Percentiles rank a stretch among this genome's conserved stretches.
These are phyloP conservation scores for Rhinophrynus dorsalis DNA, from an alignment of 2,797 vertebrate species.

Conservation along the genomic window DNA sequence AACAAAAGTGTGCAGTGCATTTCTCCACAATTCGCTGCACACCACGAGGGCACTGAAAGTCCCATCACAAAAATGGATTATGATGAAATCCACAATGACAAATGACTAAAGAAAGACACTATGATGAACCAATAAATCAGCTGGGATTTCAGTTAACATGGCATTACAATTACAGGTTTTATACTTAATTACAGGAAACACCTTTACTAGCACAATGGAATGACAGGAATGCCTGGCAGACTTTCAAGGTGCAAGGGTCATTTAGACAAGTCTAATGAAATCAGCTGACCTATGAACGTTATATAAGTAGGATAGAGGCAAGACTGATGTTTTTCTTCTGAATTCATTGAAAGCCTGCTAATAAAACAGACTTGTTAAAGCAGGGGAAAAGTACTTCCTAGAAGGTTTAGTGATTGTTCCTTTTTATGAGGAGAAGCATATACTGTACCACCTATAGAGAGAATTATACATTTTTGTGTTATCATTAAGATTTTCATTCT, in stretches of 20 bases:
- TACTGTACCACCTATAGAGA: too few relatives aligned
- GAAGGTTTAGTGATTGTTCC: neutral
- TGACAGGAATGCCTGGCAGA: slow-evolving; percentile 74
- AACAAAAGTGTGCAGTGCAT: too few relatives aligned
- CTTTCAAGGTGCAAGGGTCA: slow-evolving; percentile 58
- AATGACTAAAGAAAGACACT: neutral
- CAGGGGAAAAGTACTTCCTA: neutral
- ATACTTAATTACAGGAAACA: slow-evolving; percentile 38
- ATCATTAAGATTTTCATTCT: too few relatives aligned
- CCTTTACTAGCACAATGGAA: slow-evolving; percentile 70
- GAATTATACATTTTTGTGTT: too few relatives aligned
- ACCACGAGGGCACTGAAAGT: too few relatives aligned
- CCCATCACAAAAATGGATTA: neutral
- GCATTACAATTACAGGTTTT: neutral
- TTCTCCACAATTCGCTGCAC: too few relatives aligned
- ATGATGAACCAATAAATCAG: slow-evolving; percentile 1
- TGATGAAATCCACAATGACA: neutral
- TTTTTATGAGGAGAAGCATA: too few relatives aligned
- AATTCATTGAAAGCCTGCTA: neutral
- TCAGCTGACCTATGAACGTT: slow-evolving; percentile 65
- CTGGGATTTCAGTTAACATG: neutral
- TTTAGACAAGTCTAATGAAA: slow-evolving; percentile 64
- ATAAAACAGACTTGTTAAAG: neutral
- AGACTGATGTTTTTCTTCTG: slow-evolving; percentile 6
- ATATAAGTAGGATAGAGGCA: slow-evolving; percentile 51